phyloP scores from a whole-genome alignment of 2,797 vertebrate species.

The Tolypeutes matacus region DNA sequence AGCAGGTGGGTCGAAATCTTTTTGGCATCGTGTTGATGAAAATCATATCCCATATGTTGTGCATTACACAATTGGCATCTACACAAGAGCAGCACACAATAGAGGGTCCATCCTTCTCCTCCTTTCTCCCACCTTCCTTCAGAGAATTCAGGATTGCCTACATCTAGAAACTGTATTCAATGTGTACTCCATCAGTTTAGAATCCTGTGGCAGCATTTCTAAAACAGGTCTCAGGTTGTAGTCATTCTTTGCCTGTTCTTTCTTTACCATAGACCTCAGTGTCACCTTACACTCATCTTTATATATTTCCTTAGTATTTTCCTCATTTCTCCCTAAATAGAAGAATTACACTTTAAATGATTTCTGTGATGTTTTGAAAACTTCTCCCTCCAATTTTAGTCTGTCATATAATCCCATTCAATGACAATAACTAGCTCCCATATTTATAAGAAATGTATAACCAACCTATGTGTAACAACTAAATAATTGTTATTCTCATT shows the following conservation, averaged over 20 bases:
- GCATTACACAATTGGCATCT: constrained; percentile 48
- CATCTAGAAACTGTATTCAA: neutral
- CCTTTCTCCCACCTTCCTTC: neutral
- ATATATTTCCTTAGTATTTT: neutral
- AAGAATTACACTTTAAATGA: neutral
- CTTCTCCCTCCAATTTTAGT: neutral
- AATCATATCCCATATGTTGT: constrained; percentile 66
- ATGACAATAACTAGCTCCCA: neutral
- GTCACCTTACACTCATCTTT: neutral
- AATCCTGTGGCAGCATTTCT: neutral
- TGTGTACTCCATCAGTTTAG: neutral
- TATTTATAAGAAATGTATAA: constrained; percentile 49
- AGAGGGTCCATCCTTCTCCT: neutral
- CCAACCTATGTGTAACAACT: neutral
- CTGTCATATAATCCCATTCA: neutral
- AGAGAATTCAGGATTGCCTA: neutral
- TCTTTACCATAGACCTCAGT: neutral
- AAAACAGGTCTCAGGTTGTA: neutral
- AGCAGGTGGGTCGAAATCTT: constrained; percentile 75
- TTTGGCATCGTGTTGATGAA: constrained; percentile 68
- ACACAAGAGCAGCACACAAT: neutral
- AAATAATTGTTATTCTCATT: neutral
- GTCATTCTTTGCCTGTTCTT: neutral
- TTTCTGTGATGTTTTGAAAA: constrained; percentile 28
- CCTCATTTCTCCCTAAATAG: constrained; percentile 15